A percentile compares a stretch with the other conserved stretches of the same genome.
These are phyloP conservation scores for Dasyornis broadbenti DNA, from an alignment of 2,113 vertebrate genomes.

Conservation along the genomic window DNA sequence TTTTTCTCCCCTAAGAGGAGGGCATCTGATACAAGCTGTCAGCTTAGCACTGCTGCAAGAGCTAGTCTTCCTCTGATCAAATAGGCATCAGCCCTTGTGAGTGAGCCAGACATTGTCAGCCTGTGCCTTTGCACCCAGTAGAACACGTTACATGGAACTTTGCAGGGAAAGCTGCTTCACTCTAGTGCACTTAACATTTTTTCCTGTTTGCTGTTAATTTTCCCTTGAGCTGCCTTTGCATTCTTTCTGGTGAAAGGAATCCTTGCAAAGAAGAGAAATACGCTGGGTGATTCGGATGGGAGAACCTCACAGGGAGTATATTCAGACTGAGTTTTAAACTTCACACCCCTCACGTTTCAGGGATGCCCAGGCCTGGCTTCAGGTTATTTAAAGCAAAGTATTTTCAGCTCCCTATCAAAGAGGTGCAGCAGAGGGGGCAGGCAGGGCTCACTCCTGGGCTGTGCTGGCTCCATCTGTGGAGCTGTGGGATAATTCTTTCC, in stretches of 20 bases:
- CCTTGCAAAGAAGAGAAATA: not conserved
- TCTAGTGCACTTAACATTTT: not conserved
- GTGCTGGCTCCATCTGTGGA: not conserved
- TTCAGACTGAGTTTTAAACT: not conserved
- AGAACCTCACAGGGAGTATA: not conserved
- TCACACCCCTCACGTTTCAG: not conserved
- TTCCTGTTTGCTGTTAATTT: not conserved
- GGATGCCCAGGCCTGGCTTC: not conserved
- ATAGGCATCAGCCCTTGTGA: not conserved
- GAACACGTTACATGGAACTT: not conserved
- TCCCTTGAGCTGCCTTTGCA: not conserved
- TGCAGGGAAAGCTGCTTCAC: not conserved
- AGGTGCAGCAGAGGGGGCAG: rapidly evolving
- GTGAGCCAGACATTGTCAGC: not conserved
- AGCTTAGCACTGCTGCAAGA: not conserved
- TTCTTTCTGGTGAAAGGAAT: not conserved
- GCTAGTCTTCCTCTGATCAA: not conserved
- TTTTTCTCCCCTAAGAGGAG: rapidly evolving
- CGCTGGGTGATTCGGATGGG: not conserved
- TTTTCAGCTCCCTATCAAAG: not conserved
- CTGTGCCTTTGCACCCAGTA: not conserved
- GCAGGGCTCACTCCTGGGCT: not conserved
- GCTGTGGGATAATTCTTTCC: rapidly evolving
- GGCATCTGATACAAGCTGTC: not conserved
- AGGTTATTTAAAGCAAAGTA: not conserved